Base-by-base conservation (phyloP, 2,888 invertebrate species). In the Ochropacha duplaris region DNA sequence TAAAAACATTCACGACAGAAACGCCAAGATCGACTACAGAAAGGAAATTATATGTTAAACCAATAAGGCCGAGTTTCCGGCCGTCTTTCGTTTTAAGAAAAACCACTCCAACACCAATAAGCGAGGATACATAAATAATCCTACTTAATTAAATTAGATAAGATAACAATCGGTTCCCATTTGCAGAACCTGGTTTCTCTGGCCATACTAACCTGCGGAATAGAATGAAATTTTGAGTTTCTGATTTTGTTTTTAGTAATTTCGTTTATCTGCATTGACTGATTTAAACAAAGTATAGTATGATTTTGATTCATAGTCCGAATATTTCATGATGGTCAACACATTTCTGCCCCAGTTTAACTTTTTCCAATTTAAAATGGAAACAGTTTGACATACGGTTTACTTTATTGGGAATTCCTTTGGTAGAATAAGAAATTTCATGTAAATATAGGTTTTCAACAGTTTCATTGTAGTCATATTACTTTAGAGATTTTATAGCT, bases 381-480 rank as follows among this genome's bases (percentile, higher is more conserved):
- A 57, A 54, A 54, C n/a, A 26, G 49, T 22, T 57, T 16, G 44
- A 39, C 49, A 28, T 49, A 19, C 26, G 31, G 16, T 49, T 52
- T 50, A 55, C 28, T 57, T 56, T 22, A 57, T 62, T 58, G 59
- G 57, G 58, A 58, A 64, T 31, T 34, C 5, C 16, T 34, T 31
- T 52, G 28, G 11, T 52, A 31, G 14, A 14, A n/a, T 36, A 36
- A 36, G 36, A 52, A 14, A 63, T 65, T 69, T 57, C n/a, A 65
- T 84, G 79, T 81, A 83, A 70, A 84, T 82, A 86, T 78, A 79
- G 60, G 66, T 72, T 79, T 71, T 78, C 75, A 78, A 72, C 81
- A 85, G 72, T 82, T 85, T 86, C 81, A 80, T 80, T 85, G 74
- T 88, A 92, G 91, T 92, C 90, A 92, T 88, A 87, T 77, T 78